phyloP scores from a whole-genome alignment of 2,888 invertebrate species.

The Sesamia inferens region DNA sequence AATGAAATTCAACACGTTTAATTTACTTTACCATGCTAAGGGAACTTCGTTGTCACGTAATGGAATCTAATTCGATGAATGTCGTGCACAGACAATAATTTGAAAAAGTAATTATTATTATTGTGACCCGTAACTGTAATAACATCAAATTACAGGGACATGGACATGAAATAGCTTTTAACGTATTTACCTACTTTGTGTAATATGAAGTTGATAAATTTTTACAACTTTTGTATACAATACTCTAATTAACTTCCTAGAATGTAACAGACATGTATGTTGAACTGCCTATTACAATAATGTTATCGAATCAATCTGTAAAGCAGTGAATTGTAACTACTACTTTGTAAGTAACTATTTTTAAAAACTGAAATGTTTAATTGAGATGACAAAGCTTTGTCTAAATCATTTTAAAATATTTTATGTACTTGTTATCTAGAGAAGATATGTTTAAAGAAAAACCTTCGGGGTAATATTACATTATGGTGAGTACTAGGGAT shows the following conservation, averaged over 20 bases:
- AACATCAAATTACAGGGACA: constrained; percentile 30
- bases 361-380: constrained; percentile 1
- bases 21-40: constrained; percentile 54
- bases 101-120: constrained; percentile 39
- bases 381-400: not conserved
- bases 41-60: constrained; percentile 50
- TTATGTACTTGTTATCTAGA: not conserved
- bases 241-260: constrained; percentile 41
- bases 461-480: not conserved
- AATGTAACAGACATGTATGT: constrained; percentile 15
- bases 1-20: constrained; percentile 53
- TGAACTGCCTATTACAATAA: constrained; percentile 32
- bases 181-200: not conserved
- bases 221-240: constrained; percentile 25
- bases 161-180: constrained; percentile 59
- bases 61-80: constrained; percentile 60
- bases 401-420: not conserved
- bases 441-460: not conserved
- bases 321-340: constrained; percentile 32
- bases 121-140: constrained; percentile 36
- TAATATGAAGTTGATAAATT: constrained; percentile 19
- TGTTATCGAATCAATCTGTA: constrained; percentile 44
- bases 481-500: not conserved
- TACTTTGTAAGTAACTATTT: constrained; percentile 2
- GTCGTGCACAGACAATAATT: constrained; percentile 46